A percentile compares a stretch with the other conserved stretches of the same genome.
Evolutionary conservation across 2,888 invertebrate genomes (phyloP).

Genomic region (Cheilosia grossa): DNA sequence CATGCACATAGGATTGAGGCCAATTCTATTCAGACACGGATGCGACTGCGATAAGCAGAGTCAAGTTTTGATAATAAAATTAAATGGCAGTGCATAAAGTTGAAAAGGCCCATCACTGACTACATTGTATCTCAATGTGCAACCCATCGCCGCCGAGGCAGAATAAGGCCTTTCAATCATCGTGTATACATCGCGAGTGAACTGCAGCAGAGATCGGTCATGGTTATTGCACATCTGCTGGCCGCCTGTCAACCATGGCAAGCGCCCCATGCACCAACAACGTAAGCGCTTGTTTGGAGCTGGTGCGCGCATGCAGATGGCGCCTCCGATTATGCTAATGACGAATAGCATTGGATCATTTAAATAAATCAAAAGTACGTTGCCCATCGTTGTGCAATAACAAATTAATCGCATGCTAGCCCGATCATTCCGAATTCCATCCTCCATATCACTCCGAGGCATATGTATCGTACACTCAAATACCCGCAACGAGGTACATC

Average conservation of each 20-base stretch:
- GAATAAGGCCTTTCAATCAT: not conserved
- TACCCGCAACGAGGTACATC: conserved; percentile 55
- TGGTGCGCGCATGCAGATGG: conserved; percentile 43
- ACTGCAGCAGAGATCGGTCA: conserved; percentile 10
- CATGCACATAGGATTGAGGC: conserved; percentile 16
- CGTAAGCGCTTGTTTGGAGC: not conserved
- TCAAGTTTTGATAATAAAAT: conserved; percentile 25
- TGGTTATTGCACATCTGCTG: conserved; percentile 14
- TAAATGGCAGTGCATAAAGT: too few species aligned
- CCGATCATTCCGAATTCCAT: conserved; percentile 17
- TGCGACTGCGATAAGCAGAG: conserved; percentile 42
- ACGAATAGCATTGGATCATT: conserved; percentile 56
- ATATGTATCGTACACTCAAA: conserved; percentile 31
- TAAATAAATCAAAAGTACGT: conserved; percentile 56
- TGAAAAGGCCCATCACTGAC: too few species aligned
- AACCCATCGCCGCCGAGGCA: not conserved
- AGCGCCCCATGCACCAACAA: not conserved
- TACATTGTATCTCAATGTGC: not conserved
- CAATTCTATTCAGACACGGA: conserved; percentile 23
- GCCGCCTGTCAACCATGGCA: conserved; percentile 7
- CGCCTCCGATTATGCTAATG: conserved; percentile 63
- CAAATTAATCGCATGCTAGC: conserved; percentile 55
- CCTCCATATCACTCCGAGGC: conserved; percentile 52
- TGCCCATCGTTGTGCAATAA: conserved; percentile 65
- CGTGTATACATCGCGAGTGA: not conserved